Evolutionary conservation across 1,140 invertebrate species (phyloP).

Genomic region (Augochlora pura): DNA sequence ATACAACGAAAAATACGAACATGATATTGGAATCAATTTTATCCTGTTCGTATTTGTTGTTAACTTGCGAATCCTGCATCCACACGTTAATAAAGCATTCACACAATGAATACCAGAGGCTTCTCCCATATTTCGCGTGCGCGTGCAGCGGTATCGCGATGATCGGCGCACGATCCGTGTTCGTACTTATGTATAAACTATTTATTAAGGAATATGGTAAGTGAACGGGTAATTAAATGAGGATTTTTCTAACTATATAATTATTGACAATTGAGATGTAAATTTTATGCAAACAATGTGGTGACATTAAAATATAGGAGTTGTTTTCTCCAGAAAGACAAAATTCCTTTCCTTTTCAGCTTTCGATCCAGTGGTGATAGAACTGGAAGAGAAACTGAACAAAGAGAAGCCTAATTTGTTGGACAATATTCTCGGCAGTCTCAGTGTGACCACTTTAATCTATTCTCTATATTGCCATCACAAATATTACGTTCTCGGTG

Average conservation of each 20-base stretch:
- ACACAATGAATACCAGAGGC: slow-evolving; percentile 29
- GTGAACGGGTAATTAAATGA: background rate
- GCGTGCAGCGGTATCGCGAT: slow-evolving; percentile 56
- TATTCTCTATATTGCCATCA: slow-evolving; percentile 58
- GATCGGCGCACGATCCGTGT: slow-evolving; percentile 53
- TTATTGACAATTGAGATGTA: no score
- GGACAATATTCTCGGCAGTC: slow-evolving; percentile 47
- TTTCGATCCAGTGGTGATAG: slow-evolving; percentile 59
- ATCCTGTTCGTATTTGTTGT: slow-evolving; percentile 57
- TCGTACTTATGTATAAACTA: slow-evolving; percentile 53
- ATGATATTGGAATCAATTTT: slow-evolving; percentile 60
- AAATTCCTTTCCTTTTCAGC: slow-evolving; percentile 36
- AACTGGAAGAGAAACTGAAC: slow-evolving; percentile 39
- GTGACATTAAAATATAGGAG: no score
- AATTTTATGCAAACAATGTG: no score
- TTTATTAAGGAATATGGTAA: slow-evolving; percentile 60
- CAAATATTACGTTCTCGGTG: slow-evolving; percentile 33
- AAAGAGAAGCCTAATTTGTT: slow-evolving; percentile 23
- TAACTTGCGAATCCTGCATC: slow-evolving; percentile 60
- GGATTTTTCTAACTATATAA: no score
- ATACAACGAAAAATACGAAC: background rate
- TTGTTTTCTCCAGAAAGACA: background rate
- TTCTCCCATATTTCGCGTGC: slow-evolving; percentile 44
- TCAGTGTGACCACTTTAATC: slow-evolving; percentile 52
- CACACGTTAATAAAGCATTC: slow-evolving; percentile 54